Base-by-base conservation (phyloP, 2,888 invertebrate species). In the Polymixis lichenea region DNA sequence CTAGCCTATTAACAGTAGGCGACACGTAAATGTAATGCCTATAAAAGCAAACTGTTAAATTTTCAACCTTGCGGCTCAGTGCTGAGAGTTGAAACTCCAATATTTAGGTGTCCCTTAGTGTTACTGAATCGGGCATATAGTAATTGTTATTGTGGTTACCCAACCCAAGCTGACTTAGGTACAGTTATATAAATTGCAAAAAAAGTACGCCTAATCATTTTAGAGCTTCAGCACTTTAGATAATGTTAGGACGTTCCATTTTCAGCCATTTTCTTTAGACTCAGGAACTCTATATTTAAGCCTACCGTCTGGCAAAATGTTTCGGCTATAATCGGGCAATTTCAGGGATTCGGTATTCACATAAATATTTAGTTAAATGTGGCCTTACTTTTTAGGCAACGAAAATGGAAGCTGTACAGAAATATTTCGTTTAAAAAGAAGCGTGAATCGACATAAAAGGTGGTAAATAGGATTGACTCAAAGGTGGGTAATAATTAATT, bases 261-360 rank as follows among this genome's bases (percentile, higher is more conserved):
- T 78, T 49, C 49, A 66, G 32, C 8, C 19, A 28, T 65, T 69
- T 65, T 6, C 17, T 46, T 2, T 9, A 56, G 32, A 53, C 25
- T 64, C 2, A 17, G 8, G 11, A 53, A 13, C 4, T 58, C 32
- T 72, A 67, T 66, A 66, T 51, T 73, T 38, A 43, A 55, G 22
- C 19, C 15, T 64, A 17, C 25, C 51, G 38, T 66, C 49, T 53
- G 53, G n/a, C 4, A 25, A 55, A 74, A 69, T n/a, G 38, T 22
- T 74, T 79, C 53, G 64, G 53, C 38, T 65, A 17, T 68, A 43
- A 60, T 79, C 58, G 67, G 28, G n/a, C 32, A 28, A 49, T 58
- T 73, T 68, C n/a, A 25, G 32, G 28, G 7, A n/a, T 62, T 66
- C 19, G n/a, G 19, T 22, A 55, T 13, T 25, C 60, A 19, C 7